These are phyloP conservation scores for Bombus affinis DNA, from an alignment of 1,140 invertebrate species.

Conservation along the genomic window DNA sequence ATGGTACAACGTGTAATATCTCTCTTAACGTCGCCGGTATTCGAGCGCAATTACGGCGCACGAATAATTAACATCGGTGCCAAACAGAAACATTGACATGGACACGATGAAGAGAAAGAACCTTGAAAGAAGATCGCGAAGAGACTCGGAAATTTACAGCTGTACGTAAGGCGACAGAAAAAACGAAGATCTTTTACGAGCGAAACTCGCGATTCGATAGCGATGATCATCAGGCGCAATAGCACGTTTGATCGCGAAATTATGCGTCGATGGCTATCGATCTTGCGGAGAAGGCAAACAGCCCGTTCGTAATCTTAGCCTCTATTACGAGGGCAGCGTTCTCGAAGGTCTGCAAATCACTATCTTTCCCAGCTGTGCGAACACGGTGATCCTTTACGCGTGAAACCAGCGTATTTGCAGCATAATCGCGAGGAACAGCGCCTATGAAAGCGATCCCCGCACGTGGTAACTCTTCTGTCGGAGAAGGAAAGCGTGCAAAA, in stretches of 20 bases:
- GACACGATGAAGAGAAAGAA: background rate
- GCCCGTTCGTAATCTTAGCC: constrained; percentile 55
- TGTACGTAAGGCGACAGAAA: too few species aligned
- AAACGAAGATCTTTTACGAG: constrained; percentile 1
- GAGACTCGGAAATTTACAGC: too few species aligned
- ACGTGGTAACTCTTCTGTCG: constrained; percentile 40
- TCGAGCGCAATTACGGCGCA: background rate
- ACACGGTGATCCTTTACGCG: constrained; percentile 43
- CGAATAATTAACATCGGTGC: background rate
- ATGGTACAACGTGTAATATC: background rate
- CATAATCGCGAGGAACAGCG: background rate
- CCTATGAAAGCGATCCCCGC: constrained; percentile 45
- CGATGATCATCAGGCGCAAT: constrained; percentile 27
- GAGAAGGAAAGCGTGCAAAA: background rate
- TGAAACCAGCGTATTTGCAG: constrained; percentile 41
- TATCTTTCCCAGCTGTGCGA: constrained; percentile 47
- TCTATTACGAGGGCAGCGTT: constrained; percentile 56
- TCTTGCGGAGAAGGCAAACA: constrained; percentile 44
- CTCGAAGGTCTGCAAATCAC: constrained; percentile 59
- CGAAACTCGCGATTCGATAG: background rate
- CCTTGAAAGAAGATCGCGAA: background rate
- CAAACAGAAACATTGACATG: background rate
- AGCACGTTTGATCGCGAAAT: constrained; percentile 39
- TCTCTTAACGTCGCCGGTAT: background rate
- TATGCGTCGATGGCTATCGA: constrained; percentile 55